These are phyloP conservation scores for Cavia porcellus DNA, from an alignment of 2,113 vertebrate species.

Conservation along the genomic window DNA sequence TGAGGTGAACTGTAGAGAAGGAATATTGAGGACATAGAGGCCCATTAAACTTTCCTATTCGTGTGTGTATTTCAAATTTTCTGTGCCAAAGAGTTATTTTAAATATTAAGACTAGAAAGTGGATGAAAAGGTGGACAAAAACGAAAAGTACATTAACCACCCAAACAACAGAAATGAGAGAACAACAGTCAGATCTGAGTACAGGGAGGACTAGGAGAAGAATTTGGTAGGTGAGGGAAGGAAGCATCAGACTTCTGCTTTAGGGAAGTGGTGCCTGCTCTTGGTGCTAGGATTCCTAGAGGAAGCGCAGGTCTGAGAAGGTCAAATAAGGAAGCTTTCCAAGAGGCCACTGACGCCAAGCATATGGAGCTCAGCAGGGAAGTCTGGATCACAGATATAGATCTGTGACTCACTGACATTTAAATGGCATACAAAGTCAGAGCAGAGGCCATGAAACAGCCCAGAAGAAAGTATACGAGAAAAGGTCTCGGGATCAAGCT, in stretches of 20 bases:
- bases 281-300: neutral
- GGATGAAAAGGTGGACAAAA: neutral
- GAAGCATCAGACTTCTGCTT: neutral
- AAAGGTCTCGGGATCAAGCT: neutral
- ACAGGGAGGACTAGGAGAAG: neutral
- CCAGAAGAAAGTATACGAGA: neutral
- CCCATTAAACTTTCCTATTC: neutral
- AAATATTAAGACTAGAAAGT: slow-evolving; percentile 30
- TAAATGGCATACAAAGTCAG: neutral
- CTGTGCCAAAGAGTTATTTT: neutral
- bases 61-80: neutral
- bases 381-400: neutral
- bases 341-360: neutral
- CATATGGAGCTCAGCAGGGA: slow-evolving; percentile 15
- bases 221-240: neutral
- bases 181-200: neutral
- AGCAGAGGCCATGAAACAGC: neutral
- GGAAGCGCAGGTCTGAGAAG: neutral
- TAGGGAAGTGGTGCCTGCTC: neutral
- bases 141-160: slow-evolving; percentile 24
- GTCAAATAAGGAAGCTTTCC: slow-evolving; percentile 28
- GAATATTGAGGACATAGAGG: neutral
- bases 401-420: neutral
- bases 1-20: neutral
- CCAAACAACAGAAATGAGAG: neutral